These are phyloP conservation scores for Wasmannia auropunctata DNA, from an alignment of 1,140 invertebrate genomes.

Conservation along the genomic window DNA sequence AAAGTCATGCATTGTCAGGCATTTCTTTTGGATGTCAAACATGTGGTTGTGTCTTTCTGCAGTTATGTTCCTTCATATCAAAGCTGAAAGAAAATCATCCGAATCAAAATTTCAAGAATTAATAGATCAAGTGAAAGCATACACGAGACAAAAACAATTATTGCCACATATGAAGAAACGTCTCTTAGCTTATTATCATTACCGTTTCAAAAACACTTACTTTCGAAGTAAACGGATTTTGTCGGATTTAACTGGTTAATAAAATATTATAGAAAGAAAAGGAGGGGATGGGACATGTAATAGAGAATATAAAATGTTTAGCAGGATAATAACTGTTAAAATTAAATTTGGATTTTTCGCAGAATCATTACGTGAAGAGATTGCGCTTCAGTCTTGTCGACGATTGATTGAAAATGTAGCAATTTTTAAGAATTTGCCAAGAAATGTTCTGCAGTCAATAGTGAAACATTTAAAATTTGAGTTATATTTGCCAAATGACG, in stretches of 20 bases:
- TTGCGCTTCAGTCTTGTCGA: slow-evolving; percentile 78
- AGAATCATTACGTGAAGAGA: slow-evolving; percentile 79
- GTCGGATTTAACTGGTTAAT: slow-evolving; percentile 77
- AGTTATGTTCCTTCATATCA: slow-evolving; percentile 80
- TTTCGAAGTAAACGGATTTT: slow-evolving; percentile 79
- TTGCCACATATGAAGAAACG: slow-evolving; percentile 79
- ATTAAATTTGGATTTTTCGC: not conserved
- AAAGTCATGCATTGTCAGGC: not conserved
- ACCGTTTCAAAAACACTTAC: slow-evolving; percentile 79
- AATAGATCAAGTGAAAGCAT: slow-evolving; percentile 81
- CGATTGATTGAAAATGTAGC: slow-evolving; percentile 79
- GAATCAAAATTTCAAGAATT: slow-evolving; percentile 80
- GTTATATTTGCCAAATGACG: slow-evolving; percentile 80
- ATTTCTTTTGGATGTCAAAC: not conserved
- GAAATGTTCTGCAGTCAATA: slow-evolving; percentile 73
- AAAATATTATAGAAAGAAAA: not conserved
- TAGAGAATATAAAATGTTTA: not conserved
- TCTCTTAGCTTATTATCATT: slow-evolving; percentile 78
- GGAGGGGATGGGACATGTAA: not conserved
- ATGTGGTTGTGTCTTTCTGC: slow-evolving; percentile 16
- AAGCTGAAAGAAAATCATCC: slow-evolving; percentile 71
- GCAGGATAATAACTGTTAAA: not conserved
- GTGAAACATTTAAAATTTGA: slow-evolving; percentile 78
- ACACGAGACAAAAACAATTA: slow-evolving; percentile 80
- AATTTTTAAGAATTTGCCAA: slow-evolving; percentile 79